Evolutionary conservation across 1,140 invertebrate genomes (phyloP), one percentile per base, ranked within the genome.

Genomic region (Wiebesia pumilae): DNA sequence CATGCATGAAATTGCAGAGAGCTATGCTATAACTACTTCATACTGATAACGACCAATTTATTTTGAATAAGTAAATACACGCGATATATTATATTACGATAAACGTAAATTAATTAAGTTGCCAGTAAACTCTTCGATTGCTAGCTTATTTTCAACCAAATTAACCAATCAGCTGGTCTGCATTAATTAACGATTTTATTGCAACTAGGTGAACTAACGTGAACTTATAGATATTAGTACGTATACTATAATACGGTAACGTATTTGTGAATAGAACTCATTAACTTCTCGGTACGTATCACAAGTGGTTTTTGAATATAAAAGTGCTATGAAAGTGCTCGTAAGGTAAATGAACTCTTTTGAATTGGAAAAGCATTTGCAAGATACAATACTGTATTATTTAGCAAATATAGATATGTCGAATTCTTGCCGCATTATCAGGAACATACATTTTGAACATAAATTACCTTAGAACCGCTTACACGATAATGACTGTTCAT

Each of bases 41-140:
- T 14, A 27, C 58, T 24, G 24, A 27, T 62, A 62, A 62, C 27
- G 51, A 62, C 24, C 3, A 62, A 10, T 62, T 10, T 62, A 62
- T 3, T 1, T 24, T 62, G 1, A 27, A 27, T 62, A 62, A 62
- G 24, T 62, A 62, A 62, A 27, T 62, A 27, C 27, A 62, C n/a
- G n/a, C n/a, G n/a, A n/a, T n/a, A n/a, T n/a, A n/a, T n/a, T 77
- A 77, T n/a, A 40, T 51, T 47, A 9, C 30, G 27, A 35, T 51
- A 9, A 77, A 77, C 51, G 35, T 27, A 58, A 69, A 79, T 84
- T 84, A 79, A 84, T 79, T 84, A 79, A 84, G 24, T 62, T 62
- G 24, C 43, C 12, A 69, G 35, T 1, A 38, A 81, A 43, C 47
- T 51, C 80, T 43, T 69, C 35, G 24, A 81, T 69, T 69, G 27